These are phyloP conservation scores for Myzus persicae DNA, from an alignment of 1,140 invertebrate species.

Conservation along the genomic window DNA sequence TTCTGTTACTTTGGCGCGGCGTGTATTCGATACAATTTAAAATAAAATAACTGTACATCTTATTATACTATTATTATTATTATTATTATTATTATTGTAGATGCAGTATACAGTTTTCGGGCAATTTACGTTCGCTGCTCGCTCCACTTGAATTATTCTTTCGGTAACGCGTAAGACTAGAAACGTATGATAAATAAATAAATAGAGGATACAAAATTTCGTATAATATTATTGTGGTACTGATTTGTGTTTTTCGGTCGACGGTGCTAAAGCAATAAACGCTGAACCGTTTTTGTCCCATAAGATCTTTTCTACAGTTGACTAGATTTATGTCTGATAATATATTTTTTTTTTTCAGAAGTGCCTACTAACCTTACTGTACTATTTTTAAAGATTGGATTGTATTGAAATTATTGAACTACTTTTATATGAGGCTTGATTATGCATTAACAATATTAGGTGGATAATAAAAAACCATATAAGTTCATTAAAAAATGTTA, in stretches of 20 bases:
- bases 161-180: slow-evolving; percentile 8
- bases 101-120: not conserved
- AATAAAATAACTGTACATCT: not conserved
- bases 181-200: slow-evolving; percentile 47
- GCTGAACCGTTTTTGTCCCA: slow-evolving; percentile 43
- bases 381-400: not conserved
- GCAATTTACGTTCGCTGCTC: not conserved
- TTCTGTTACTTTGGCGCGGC: not conserved
- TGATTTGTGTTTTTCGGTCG: slow-evolving; percentile 47
- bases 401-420: not conserved
- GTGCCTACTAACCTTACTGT: not conserved
- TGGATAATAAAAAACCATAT: not conserved
- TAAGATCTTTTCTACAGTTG: slow-evolving; percentile 17
- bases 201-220: not conserved
- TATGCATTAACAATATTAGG: not conserved
- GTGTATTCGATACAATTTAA: not conserved
- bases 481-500: not conserved
- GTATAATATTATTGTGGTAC: slow-evolving; percentile 41
- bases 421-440: no score
- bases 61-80: not conserved
- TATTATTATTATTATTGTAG: no score
- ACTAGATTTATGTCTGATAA: slow-evolving; percentile 44
- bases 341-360: not conserved
- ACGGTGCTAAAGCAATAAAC: slow-evolving; percentile 50
- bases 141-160: slow-evolving; percentile 42